Evolutionary conservation across 35 echinoderm and acorn worm genomes (phyloP), one percentile per base, ranked within the genome.

Genomic region (Patiria miniata): DNA sequence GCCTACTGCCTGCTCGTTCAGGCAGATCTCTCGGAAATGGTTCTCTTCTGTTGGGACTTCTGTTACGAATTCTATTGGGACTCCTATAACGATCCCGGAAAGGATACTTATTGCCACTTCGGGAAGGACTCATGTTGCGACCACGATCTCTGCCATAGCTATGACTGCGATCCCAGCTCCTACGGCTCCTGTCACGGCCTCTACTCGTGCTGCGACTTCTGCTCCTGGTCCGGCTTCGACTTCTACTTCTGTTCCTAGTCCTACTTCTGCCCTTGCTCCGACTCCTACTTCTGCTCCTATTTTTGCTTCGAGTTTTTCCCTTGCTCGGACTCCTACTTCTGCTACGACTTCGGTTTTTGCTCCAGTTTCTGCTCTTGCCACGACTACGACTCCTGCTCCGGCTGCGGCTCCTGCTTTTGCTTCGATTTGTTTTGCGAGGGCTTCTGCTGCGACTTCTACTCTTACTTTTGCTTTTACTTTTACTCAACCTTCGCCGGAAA

Each of bases 341-440:
- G 23, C 33, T 57, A 16, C 40, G 28, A 56, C 40, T 86, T 83
- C 82, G 32, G 40, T 61, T 85, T 51, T 77, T 91, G 68, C 57
- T 77, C 42, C 51, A 39, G 59, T 28, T 15, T 40, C 65, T 36
- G 51, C 33, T 81, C 39, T 33, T 50, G 37, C 36, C 59, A 7
- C 56, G 15, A 56, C 28, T 36, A 23, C 37, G 44, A 39, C 55
- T 59, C 29, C 53, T 78, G 42, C 40, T 39, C 16, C 77, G 65
- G 10, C 51, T 76, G 37, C 14, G 40, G 50, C 81, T 44, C 52
- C 18, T 30, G 77, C 52, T 32, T 77, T 19, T 88, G 86, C 73
- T 88, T 30, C 56, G 39, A 32, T 68, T 61, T 21, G 21, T 68
- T 34, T 26, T 69, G 28, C 21, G 36, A 38, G 52, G 52, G 37